Evolutionary conservation across 2,888 invertebrate species (phyloP), one percentile per base, ranked within the genome.

Genomic region (Tetragonisca angustula): DNA sequence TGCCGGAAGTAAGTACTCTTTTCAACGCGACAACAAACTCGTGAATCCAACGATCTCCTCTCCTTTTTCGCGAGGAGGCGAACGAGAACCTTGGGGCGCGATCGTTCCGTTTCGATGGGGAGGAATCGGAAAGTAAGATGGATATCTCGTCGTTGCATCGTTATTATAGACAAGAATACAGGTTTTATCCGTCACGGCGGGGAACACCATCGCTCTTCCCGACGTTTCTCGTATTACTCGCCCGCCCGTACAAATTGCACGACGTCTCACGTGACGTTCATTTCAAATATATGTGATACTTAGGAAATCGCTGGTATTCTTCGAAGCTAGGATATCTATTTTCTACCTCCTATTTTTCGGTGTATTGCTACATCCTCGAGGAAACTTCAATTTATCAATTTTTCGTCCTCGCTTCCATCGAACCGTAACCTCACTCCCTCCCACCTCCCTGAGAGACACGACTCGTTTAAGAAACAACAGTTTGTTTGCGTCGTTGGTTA

Each of bases 221-320:
- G 59, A 71, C 59, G 24, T 71, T 71, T 52, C 73, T 73, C 64
- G 64, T 73, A 73, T 73, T 73, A 52, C 52, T 19, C 27, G 52
- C 36, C 5, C 52, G n/a, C 13, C 43, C n/a, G 32, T 64, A 73
- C 73, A 73, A 73, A 64, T 73, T 73, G 73, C 4, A 17, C 32
- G n/a, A n/a, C 36, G 19, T 73, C 52, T 64, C n/a, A 52, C 62
- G 62, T 32, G n/a, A 52, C 15, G 49, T 9, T 52, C 52, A 73
- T 64, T 64, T 64, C 27, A 49, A 49, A 49, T 61, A 19, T 61
- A 27, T 24, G 43, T 43, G 24, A n/a, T 50, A 15, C 11, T 73
- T n/a, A 50, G 17, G 52, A 64, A 52, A 64, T 73, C 15, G 4
- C 32, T 19, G 9, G 43, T 43, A 49, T 61, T 61, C 27, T 13